Base-by-base conservation (phyloP, 2,113 vertebrate genomes). In the Notechis scutatus region DNA sequence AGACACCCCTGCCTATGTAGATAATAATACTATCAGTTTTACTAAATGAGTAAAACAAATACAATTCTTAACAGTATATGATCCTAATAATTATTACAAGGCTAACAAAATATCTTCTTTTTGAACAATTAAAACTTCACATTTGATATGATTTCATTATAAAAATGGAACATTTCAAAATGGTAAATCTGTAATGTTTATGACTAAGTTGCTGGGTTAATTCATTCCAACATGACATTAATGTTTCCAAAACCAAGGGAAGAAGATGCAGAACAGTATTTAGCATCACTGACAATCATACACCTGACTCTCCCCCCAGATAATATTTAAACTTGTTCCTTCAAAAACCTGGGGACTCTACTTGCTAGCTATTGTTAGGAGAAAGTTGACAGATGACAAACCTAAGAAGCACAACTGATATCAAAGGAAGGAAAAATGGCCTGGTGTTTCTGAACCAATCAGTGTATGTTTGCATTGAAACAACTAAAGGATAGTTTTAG, bases 371-470 rank as follows among this genome's bases (percentile, higher is more conserved):
- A 90, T 93, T 81, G 94, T 89, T 92, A 97, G 96, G 15, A 92
- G 94, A 95, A 2, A 95, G 55, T 29, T 91, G 93, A 96, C 87
- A 94, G 93, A 95, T 6, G 88, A 88, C 61, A 95, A 97, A 93
- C 39, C 45, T 55, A 88, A 89, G 87, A 94, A 94, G 7, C 87
- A 94, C n/a, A 88, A 21, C 29, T 92, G 45, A 39, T 69, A 34
- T 14, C n/a, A 29, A 11, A 87, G 45, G 57, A 42, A 42, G 39
- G 1, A 23, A 69, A 42, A 26, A 1, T 14, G 54, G 7, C 20
- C 3, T n/a, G 18, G 21, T 18, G 54, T 61, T 14, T 92, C 8
- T 52, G 91, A 52, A 24, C 4, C 14, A 7, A 59, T 8, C 29
- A 1, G 15, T 20, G 6, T 18, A 10, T 52, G 55, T 85, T n/a